phyloP scores from a whole-genome alignment of 2,113 vertebrate genomes.

The Castor canadensis region DNA sequence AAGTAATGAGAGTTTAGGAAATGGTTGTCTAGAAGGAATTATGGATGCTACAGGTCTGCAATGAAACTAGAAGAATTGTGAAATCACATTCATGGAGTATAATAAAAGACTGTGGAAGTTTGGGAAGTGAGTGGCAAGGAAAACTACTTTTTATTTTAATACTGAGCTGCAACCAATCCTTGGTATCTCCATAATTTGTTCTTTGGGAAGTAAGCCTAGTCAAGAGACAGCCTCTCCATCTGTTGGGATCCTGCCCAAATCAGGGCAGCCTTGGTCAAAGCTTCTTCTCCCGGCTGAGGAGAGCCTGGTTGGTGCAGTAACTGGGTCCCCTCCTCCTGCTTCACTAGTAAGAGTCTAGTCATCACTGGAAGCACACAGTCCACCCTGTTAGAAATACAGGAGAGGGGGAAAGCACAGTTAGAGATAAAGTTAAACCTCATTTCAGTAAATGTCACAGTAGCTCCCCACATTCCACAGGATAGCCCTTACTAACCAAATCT shows the following conservation, averaged over 20 bases:
- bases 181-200: background rate
- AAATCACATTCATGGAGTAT: background rate
- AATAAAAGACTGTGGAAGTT: background rate
- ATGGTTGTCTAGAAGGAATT: background rate
- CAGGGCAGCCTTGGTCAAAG: background rate
- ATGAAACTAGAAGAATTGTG: background rate
- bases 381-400: background rate
- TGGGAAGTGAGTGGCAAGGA: background rate
- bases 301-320: background rate
- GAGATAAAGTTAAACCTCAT: background rate
- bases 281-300: background rate
- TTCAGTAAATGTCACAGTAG: background rate
- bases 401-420: background rate
- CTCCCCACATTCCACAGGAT: background rate
- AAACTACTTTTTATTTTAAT: background rate
- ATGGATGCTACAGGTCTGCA: background rate
- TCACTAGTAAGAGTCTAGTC: constrained; percentile 47
- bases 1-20: constrained; percentile 16
- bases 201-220: background rate
- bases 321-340: background rate
- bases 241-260: background rate
- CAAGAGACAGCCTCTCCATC: background rate
- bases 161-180: background rate
- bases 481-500: background rate
- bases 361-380: background rate